Conservation (phyloP, 1,140 invertebrate species). For the Macrocentrus cingulum region DNA sequence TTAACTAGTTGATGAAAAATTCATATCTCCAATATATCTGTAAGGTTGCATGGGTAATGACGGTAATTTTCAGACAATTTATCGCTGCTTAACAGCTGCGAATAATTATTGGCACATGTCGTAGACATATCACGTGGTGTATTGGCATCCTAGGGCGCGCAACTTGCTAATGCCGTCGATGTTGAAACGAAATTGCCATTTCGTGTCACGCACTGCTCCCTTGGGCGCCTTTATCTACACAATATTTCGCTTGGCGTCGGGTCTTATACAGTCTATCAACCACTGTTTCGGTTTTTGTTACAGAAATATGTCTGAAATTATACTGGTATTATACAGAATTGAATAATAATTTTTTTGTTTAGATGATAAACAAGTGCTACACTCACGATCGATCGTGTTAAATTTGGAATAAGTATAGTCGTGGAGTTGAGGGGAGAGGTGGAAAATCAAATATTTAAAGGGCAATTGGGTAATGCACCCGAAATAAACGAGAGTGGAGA, state of each 20-base stretch:
- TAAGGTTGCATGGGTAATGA: too few relatives aligned
- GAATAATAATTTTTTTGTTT: too few relatives aligned
- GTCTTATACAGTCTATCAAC: not conserved
- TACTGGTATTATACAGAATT: too few relatives aligned
- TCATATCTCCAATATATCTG: too few relatives aligned
- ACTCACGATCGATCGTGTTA: not conserved
- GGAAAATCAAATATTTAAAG: conserved; percentile 24
- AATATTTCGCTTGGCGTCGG: not conserved
- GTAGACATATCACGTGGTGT: conserved; percentile 6
- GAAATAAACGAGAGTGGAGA: not conserved
- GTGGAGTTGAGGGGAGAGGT: not conserved
- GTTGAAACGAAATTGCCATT: conserved; percentile 22
- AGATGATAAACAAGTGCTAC: too few relatives aligned
- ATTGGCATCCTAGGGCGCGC: conserved; percentile 14
- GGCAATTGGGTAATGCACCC: conserved; percentile 18
- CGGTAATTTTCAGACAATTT: conserved; percentile 9
- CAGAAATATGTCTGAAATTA: too few relatives aligned
- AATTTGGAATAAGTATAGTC: too few relatives aligned
- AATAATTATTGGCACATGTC: conserved; percentile 20
- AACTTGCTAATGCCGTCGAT: conserved; percentile 14
- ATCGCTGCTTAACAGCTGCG: conserved; percentile 10
- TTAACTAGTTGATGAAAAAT: too few relatives aligned
- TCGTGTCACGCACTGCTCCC: conserved; percentile 22
- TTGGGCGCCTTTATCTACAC: conserved; percentile 19
- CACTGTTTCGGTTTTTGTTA: too few relatives aligned